Evolutionary conservation across 2,888 invertebrate species (phyloP), one percentile per base, ranked within the genome.

Genomic region (Camptogramma bilineatum): DNA sequence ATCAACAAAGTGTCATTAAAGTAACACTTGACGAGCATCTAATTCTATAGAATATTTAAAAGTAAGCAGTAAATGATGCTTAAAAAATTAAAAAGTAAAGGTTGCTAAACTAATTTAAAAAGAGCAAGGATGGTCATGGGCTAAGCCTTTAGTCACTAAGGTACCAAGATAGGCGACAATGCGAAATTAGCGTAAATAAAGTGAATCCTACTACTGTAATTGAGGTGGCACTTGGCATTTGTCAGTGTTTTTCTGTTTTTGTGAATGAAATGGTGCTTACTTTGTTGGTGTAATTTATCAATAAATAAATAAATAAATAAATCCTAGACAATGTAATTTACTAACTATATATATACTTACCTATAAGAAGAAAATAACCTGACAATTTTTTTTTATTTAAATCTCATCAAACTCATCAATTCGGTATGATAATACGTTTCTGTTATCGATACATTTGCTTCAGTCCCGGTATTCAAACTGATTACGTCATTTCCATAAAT

Each of bases 401-500:
- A 21, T 16, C 21, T 39, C 56, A 21, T 24, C 19, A 48, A 21
- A 42, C 46, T 46, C 9, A 3, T 8, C 39, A 13, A 1, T 39
- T 13, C 8, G 39, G n/a, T 50, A 8, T 24, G 7, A n/a, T n/a
- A n/a, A n/a, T n/a, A n/a, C 39, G 19, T 1, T 46, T 31, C 17
- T 42, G 34, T 48, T 28, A 48, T 42, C 39, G 34, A 13, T 34
- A 17, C n/a, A 21, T 65, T 57, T 57, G 56, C 64, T 53, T 53
- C 53, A 53, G 34, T 55, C 46, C 52, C 39, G 16, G 52, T n/a
- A 57, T 51, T 57, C 31, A 46, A 61, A 42, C 48, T 31, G 56
- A 48, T 56, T 52, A 59, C 65, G 10, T n/a, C 16, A 58, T 66
- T 60, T 62, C 34, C 59, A 66, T 63, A 63, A 66, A 48, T 59